Base-by-base conservation (phyloP, 2,113 vertebrate species). In the Rhinolophus ferrumequinum region DNA sequence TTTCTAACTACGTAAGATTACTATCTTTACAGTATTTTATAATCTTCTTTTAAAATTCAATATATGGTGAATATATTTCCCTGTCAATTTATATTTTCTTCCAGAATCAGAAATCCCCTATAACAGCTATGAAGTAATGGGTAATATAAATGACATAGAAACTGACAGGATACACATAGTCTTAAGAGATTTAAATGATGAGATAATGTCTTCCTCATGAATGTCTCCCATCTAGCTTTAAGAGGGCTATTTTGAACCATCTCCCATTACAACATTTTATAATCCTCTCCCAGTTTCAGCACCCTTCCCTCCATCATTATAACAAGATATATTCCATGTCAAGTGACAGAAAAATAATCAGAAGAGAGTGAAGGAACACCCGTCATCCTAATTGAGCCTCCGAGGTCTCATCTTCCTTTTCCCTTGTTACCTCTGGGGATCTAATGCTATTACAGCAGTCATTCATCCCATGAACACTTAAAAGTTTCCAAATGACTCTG, bases 331-430 rank as follows among this genome's bases (percentile, higher is more conserved):
- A 84, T 64, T 64, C 92, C 88, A 93, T 35, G 41, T 95, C 93
- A 94, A 92, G 72, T 88, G 75, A 75, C 44, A 87, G 75, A 26
- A 96, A 76, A 24, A 19, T 75, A 94, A 90, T 88, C 82, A 82
- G 77, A 87, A 95, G 81, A 73, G 47, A 85, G 83, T 50, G 4
- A 62, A 94, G 28, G 35, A 96, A 64, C 70, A 96, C 93, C 60
- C 7, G 1, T 97, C 90, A 96, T 67, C 77, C 70, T 95, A 97
- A 96, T 19, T 90, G 90, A 96, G 41, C 66, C 95, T 94, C 90
- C 50, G 28, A 80, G 88, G 88, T 88, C 88, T 90, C 82, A 62
- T 93, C 60, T 64, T 60, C 84, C 80, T 80, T 96, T 54, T 52
- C 38, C 33, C 30, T 72, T 72, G 66, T 96, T 84, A 81, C 84